Base-by-base conservation (phyloP, 2,113 vertebrate genomes). In the Rattus norvegicus region DNA sequence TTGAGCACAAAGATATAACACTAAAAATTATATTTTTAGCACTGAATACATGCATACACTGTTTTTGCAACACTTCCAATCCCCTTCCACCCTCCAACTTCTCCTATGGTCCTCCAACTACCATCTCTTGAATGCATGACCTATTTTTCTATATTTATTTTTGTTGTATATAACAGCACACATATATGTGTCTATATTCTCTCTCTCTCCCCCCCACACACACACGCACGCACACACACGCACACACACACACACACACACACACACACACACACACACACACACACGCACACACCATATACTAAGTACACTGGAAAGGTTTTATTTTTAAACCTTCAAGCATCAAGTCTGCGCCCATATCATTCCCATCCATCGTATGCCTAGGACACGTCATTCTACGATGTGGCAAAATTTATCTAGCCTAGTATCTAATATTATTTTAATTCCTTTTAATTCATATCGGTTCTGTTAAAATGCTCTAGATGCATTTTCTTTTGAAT, bases 401-500 rank as follows among this genome's bases (percentile, higher is more conserved):
- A 80, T 85, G 2, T 24, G 80, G 36, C 24, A 76, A 94, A 80
- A 24, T 92, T 26, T 61, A 61, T 83, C 28, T 5, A 61, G 36
- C 2, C 61, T 83, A 61, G 22, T 92, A 56, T 93, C 33, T 70
- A 52, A 65, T 65, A 72, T 52, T 85, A 43, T 7, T 26, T 72
- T 77, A 33, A 0, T 84, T 92, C 59, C 8, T 19, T 63, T 81
- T 43, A 70, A 36, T 77, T 92, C 61, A 67, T 81, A 92, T 26
- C 7, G 72, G 26, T 12, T 80, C 30, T 93, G 61, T 86, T 90
- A 47, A 95, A 86, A 72, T 93, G 70, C 54, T 54, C 0, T 4
- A 70, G 28, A 43, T 95, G 20, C 2, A 63, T 33, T 91, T 83
- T 22, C 22, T 95, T 95, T 80, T 79, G 70, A 92, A 75, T 73